Evolutionary conservation across 2,888 invertebrate genomes (phyloP).

Genomic region (Smittia sp.): DNA sequence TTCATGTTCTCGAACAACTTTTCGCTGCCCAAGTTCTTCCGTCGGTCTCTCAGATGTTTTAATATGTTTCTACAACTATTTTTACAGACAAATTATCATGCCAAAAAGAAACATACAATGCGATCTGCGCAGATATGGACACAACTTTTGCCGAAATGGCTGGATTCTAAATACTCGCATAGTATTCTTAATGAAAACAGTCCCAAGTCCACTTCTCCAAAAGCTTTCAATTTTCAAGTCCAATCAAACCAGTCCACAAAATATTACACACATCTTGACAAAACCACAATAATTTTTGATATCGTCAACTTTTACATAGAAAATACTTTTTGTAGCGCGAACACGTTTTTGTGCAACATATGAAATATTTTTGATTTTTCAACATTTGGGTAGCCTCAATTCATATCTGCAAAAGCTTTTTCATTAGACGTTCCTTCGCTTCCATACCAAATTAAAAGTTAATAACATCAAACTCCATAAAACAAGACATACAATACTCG

Average conservation of each 20-base stretch:
- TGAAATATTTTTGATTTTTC: too few relatives aligned
- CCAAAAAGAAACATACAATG: constrained; percentile 93
- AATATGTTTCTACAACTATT: constrained; percentile 38
- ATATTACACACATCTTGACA: constrained; percentile 1
- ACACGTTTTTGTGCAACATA: too few relatives aligned
- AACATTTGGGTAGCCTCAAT: not conserved
- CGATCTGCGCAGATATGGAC: constrained; percentile 96
- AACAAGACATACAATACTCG: not conserved
- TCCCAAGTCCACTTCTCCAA: not conserved
- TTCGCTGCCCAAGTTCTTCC: not conserved
- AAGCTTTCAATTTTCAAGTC: not conserved
- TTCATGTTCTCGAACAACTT: not conserved
- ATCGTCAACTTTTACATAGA: not conserved
- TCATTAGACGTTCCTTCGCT: not conserved
- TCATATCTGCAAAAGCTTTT: too few relatives aligned
- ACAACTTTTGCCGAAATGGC: constrained; percentile 95
- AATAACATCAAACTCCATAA: not conserved
- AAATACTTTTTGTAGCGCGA: too few relatives aligned
- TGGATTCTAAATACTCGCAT: constrained; percentile 95
- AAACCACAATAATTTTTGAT: not conserved
- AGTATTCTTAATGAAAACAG: too few relatives aligned
- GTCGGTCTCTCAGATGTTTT: not conserved
- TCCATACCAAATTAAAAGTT: not conserved
- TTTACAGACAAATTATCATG: constrained; percentile 59
- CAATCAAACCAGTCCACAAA: not conserved